Base-by-base conservation (phyloP, 2,113 vertebrate genomes). In the Formicarius rufipectus region DNA sequence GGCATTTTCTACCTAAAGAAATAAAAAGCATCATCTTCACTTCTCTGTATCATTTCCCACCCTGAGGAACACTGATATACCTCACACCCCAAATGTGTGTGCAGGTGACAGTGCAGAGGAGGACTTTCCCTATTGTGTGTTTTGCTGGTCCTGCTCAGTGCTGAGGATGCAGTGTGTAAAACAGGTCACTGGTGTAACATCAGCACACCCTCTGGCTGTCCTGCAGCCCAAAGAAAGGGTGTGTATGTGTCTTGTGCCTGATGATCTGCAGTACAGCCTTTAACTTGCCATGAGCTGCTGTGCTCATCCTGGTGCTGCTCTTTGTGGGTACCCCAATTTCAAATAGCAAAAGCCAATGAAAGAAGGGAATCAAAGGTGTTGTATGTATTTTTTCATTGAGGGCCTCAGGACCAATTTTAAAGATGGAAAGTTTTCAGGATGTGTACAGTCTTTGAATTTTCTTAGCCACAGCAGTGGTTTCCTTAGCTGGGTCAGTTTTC, bases 141-240 rank as follows among this genome's bases (percentile, higher is more conserved):
- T 59, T 39, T 74, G 75, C 52, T 49, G 45, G 47, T 18, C 31
- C 33, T 67, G 78, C 33, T 13, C 1, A 6, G 66, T 28, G 37
- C 35, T 45, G 72, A 60, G 64, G 77, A 21, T 9, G 42, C 56
- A 45, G 52, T n/a, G 4, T n/a, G 18, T 30, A 12, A 39, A 66
- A 18, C 17, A 14, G 40, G 18, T 47, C 17, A 0, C 35, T n/a
- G 66, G 7, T 0, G 1, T 44, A 8, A 47, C 66, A 22, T 8
- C 31, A 37, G 47, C 25, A 12, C 0, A 0, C 31, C n/a, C 28
- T 53, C 62, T 2, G 7, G 27, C 23, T 0, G 2, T 40, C 55
- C 55, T 18, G 52, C 25, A 14, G 33, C 75, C 45, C 31, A 11
- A 45, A 30, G 39, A 6, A 16, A 47, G 20, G 27, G 1, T n/a